A percentile compares a stretch with the other conserved stretches of the same genome.
Conservation (phyloP, 2,888 invertebrate genomes). For the Ornithoptera alexandrae region DNA sequence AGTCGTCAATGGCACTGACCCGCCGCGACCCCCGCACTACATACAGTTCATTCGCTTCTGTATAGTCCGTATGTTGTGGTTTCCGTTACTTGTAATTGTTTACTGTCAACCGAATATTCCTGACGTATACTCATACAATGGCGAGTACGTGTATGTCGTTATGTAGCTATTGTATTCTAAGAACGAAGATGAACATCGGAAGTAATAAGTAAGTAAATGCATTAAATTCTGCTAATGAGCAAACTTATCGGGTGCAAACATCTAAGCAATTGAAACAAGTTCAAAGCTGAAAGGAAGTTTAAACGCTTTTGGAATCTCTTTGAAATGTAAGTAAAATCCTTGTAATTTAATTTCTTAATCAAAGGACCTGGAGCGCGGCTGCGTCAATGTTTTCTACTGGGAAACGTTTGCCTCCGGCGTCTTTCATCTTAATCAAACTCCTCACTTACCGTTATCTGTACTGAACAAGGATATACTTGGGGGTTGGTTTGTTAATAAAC, state of each 20-base stretch:
- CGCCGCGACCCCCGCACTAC: constrained; percentile 1
- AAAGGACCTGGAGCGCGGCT: neutral
- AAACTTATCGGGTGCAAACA: no score
- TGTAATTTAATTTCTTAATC: neutral
- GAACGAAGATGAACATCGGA: no score
- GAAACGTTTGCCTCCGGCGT: neutral
- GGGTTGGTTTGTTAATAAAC: no score
- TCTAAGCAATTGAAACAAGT: no score
- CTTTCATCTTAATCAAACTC: constrained; percentile 1
- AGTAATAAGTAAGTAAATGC: no score
- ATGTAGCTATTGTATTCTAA: no score
- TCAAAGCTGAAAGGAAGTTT: no score
- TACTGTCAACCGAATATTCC: neutral
- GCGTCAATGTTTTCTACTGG: neutral
- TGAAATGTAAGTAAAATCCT: neutral
- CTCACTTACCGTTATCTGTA: neutral
- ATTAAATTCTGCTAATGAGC: no score
- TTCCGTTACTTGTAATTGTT: neutral
- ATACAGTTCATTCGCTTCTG: constrained; percentile 13
- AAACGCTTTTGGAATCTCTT: no score
- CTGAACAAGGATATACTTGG: neutral
- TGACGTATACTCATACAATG: no score
- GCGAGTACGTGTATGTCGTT: no score
- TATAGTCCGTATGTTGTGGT: neutral
- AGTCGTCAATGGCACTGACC: neutral